Evolutionary conservation across 2,113 vertebrate species (phyloP), one percentile per base, ranked within the genome.

Genomic region (Paramisgurnus dabryanus): DNA sequence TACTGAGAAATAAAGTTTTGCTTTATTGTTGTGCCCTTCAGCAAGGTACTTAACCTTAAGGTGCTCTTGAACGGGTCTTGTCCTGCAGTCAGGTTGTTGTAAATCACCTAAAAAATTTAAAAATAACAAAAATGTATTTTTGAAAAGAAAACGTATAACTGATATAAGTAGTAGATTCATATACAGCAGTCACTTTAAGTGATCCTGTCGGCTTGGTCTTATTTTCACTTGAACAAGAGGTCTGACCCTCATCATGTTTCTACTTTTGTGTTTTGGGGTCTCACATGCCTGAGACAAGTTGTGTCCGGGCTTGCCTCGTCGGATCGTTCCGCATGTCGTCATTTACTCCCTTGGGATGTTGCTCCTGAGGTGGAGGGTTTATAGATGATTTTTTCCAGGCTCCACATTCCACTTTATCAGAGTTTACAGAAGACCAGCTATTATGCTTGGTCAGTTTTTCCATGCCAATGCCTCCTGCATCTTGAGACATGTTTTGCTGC

Each of bases 221-320:
- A 57, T 40, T 72, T 3, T 45, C 43, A 8, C 55, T 74, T 45
- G 55, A 61, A 61, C 13, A 40, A n/a, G 57, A 22, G 12, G 1
- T n/a, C 18, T 43, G 18, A 55, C 69, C 17, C 49, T 53, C 4
- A 71, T 83, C 57, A 82, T 80, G 70, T 10, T 83, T 81, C 58
- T 7, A 18, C n/a, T n/a, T 7, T 58, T 58, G 55, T 50, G 40
- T 83, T 79, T 53, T 10, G 67, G 71, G 63, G 72, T 67, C 47
- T 69, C 83, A 88, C 80, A 84, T 90, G 76, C 45, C n/a, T 18
- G 57, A 76, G 81, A 86, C 78, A 76, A 83, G 88, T 89, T 89
- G 87, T 88, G 92, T 76, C 90, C 82, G 41, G 92, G 82, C 92
- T 89, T 93, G 93, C 90, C 87, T 85, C 18, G 58, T 65, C 47